Percentiles rank a stretch among this genome's conserved stretches.
Conservation (phyloP, 2,888 invertebrate genomes). For the Fissipunctia ypsillon region DNA sequence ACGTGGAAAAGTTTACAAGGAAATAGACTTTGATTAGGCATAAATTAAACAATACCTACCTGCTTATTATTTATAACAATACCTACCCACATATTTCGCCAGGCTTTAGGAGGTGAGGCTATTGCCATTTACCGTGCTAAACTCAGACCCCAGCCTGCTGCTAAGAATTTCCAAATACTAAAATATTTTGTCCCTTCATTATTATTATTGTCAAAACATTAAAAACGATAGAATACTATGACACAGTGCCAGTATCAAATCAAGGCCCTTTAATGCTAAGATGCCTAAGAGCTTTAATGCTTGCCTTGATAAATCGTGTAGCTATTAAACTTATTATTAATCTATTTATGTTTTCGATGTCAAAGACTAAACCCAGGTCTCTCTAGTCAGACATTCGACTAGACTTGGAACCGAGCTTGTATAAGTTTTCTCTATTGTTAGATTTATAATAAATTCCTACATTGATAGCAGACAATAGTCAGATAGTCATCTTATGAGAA, state of each 20-base stretch:
- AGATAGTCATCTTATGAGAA: slow-evolving; percentile 24
- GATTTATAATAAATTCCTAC: slow-evolving; percentile 11
- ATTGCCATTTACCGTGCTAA: too few species aligned
- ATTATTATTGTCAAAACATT: neutral
- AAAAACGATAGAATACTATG: neutral
- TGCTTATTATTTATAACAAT: neutral
- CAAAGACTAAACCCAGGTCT: neutral
- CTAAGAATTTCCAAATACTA: neutral
- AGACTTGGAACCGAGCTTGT: slow-evolving; percentile 12
- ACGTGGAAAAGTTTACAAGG: slow-evolving; percentile 1
- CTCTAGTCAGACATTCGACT: neutral
- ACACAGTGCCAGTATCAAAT: slow-evolving; percentile 6
- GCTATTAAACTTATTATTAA: neutral
- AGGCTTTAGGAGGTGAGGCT: too few species aligned
- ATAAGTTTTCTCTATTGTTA: slow-evolving; percentile 21
- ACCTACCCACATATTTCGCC: too few species aligned
- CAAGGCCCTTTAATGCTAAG: too few species aligned
- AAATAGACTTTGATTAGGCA: neutral
- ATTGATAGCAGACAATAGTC: slow-evolving; percentile 24
- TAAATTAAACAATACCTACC: neutral
- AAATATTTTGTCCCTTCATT: neutral
- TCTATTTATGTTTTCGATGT: slow-evolving; percentile 28
- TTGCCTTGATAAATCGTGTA: slow-evolving; percentile 33
- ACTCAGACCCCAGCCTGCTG: neutral
- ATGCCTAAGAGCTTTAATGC: slow-evolving; percentile 2